Conservation (phyloP, 1,140 invertebrate species). For the Drosophila rufa region DNA sequence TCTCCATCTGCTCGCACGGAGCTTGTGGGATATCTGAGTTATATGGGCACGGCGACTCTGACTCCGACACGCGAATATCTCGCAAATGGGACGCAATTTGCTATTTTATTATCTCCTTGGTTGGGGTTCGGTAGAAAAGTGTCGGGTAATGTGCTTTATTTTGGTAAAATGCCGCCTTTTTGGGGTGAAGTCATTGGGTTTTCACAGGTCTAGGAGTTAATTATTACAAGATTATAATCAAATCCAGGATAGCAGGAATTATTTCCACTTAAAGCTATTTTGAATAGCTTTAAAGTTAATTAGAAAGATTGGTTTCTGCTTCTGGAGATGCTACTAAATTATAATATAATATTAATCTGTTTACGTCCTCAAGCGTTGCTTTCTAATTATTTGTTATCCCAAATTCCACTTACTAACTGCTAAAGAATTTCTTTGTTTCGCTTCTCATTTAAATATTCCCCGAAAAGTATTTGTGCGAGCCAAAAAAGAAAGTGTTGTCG, state of each 20-base stretch:
- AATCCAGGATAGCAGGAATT: too few relatives aligned
- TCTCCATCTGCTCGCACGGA: slow-evolving; percentile 41
- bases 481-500: slow-evolving; percentile 10
- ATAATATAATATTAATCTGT: background rate
- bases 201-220: background rate
- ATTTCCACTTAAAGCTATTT: too few relatives aligned
- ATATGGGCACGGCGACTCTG: slow-evolving; percentile 23
- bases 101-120: slow-evolving; percentile 10
- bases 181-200: slow-evolving; percentile 6
- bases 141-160: background rate
- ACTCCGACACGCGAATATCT: slow-evolving; percentile 41
- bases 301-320: background rate
- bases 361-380: background rate
- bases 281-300: background rate
- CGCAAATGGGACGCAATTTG: slow-evolving; percentile 37
- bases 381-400: background rate
- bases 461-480: background rate
- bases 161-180: background rate
- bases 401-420: background rate
- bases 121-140: slow-evolving; percentile 5
- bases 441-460: background rate
- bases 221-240: too few relatives aligned
- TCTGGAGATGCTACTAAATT: background rate
- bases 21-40: slow-evolving; percentile 18
- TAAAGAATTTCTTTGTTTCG: slow-evolving; percentile 7